Conservation (phyloP, 1,140 invertebrate genomes). For the Lordiphosa stackelbergi region DNA sequence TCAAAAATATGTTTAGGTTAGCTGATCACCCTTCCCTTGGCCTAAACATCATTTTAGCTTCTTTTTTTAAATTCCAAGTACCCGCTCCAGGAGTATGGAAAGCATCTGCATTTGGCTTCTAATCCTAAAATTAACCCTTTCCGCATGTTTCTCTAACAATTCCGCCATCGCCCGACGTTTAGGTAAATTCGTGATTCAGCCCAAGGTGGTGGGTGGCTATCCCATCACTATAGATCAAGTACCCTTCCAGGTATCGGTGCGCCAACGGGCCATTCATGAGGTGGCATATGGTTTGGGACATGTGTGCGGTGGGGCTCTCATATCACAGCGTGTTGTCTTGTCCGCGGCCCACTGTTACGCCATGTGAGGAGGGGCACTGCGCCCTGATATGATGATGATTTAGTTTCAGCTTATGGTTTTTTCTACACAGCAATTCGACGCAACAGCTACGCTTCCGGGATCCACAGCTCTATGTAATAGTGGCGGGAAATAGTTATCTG, state of each 20-base stretch:
- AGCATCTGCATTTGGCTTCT: background rate
- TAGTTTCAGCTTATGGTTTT: background rate
- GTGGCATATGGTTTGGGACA: constrained; percentile 29
- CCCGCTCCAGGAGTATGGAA: background rate
- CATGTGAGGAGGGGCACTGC: constrained; percentile 31
- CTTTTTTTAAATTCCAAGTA: too few species aligned
- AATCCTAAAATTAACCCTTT: background rate
- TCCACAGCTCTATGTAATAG: constrained; percentile 22
- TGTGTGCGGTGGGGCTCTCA: constrained; percentile 45
- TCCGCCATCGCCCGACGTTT: background rate
- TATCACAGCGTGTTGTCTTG: constrained; percentile 41
- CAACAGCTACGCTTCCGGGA: background rate
- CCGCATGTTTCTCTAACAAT: too few species aligned
- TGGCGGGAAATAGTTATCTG: constrained; percentile 32
- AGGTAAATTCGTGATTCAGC: constrained; percentile 18
- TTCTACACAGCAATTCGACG: constrained; percentile 21
- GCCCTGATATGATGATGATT: background rate
- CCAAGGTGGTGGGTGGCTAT: constrained; percentile 48
- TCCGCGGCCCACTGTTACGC: constrained; percentile 55
- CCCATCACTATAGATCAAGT: constrained; percentile 21
- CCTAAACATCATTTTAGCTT: too few species aligned
- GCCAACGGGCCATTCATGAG: constrained; percentile 25
- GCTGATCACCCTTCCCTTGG: too few species aligned
- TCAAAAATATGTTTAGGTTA: too few species aligned
- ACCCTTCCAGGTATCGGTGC: constrained; percentile 46